Evolutionary conservation across 2,888 invertebrate genomes (phyloP).

Genomic region (Torymus texanus): DNA sequence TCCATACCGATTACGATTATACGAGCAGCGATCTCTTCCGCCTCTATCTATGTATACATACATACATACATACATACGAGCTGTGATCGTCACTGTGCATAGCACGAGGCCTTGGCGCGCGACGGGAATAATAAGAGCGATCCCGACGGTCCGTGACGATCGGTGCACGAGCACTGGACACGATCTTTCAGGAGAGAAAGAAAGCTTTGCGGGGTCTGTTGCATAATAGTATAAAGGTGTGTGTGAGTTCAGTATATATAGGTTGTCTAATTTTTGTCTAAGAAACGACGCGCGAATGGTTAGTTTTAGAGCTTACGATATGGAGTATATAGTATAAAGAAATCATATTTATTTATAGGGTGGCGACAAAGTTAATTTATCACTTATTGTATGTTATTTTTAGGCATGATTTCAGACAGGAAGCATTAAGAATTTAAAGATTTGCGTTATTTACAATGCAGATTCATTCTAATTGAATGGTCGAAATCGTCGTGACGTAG

Average conservation of each 20-base stretch:
- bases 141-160: conserved; percentile 16
- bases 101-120: conserved; percentile 12
- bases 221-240: no score
- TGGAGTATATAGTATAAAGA: not conserved
- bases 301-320: no score
- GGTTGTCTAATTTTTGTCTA: no score
- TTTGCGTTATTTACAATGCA: not conserved
- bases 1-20: conserved; percentile 27
- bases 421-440: not conserved
- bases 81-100: conserved; percentile 24
- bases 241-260: no score
- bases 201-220: no score
- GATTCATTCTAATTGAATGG: not conserved
- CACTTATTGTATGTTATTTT: not conserved
- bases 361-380: not conserved
- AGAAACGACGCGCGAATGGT: no score
- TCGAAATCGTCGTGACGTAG: not conserved
- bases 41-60: no score
- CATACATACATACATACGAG: not conserved
- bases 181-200: no score
- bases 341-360: not conserved
- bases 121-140: conserved; percentile 15
- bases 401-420: not conserved
- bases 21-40: not conserved
- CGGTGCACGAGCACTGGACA: no score